These are phyloP conservation scores for Melopsittacus undulatus DNA, from an alignment of 2,797 vertebrate species.

Conservation along the genomic window DNA sequence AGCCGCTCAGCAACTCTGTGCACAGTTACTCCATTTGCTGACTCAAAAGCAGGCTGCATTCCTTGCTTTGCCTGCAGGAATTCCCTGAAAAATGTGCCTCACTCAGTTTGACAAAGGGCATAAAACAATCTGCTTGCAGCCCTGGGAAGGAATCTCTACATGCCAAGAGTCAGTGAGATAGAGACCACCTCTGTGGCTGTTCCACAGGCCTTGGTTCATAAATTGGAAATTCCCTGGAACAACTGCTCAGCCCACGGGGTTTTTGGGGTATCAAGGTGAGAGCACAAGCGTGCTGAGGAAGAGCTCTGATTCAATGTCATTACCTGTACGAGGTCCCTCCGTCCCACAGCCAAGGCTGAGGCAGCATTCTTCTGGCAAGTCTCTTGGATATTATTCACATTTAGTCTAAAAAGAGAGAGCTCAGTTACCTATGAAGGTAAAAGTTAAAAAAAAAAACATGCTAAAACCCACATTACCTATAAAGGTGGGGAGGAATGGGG, in stretches of 20 bases:
- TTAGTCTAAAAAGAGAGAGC: constrained; percentile 79
- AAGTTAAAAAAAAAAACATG: neutral
- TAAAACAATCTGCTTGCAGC: neutral
- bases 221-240: neutral
- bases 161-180: neutral
- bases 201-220: neutral
- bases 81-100: neutral
- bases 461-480: neutral
- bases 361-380: constrained; percentile 95
- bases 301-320: neutral
- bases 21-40: neutral
- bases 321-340: constrained; percentile 94
- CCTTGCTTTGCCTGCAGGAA: constrained; percentile 1
- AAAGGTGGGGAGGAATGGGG: neutral
- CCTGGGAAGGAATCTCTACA: neutral
- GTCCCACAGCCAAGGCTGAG: constrained; percentile 86
- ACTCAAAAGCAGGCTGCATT: neutral
- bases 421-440: neutral
- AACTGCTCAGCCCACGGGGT: neutral
- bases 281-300: neutral
- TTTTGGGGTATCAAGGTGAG: neutral
- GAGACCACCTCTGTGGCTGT: neutral
- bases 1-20: neutral
- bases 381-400: constrained; percentile 92
- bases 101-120: neutral